Conservation (phyloP, 2,113 vertebrate species). For the Gopherus flavomarginatus region DNA sequence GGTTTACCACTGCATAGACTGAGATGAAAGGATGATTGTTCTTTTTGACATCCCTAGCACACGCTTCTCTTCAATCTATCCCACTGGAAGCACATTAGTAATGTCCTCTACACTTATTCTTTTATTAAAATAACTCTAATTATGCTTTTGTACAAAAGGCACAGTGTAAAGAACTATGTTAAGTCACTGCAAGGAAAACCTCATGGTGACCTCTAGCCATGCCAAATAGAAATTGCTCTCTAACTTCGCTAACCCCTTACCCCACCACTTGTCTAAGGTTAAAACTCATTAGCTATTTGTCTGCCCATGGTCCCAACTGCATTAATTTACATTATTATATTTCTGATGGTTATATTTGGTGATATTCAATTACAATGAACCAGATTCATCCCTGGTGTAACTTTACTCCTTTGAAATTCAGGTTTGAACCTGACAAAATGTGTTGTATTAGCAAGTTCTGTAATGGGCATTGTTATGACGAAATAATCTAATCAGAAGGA, state of each 20-base stretch:
- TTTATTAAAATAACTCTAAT: background rate
- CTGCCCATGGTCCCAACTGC: background rate
- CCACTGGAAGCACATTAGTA: background rate
- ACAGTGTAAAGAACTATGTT: background rate
- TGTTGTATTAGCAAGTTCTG: background rate
- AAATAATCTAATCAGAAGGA: background rate
- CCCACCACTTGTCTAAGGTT: slow-evolving; percentile 41
- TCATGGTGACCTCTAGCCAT: slow-evolving; percentile 23
- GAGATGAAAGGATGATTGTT: background rate
- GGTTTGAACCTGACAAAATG: background rate
- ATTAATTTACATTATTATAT: slow-evolving; percentile 18
- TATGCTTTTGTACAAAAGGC: background rate
- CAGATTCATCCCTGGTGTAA: background rate
- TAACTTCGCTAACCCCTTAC: slow-evolving; percentile 27
- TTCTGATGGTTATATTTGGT: slow-evolving; percentile 23
- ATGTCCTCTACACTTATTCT: background rate
- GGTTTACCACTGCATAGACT: background rate
- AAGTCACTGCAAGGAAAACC: background rate
- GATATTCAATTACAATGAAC: slow-evolving; percentile 9
- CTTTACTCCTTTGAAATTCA: slow-evolving; percentile 3
- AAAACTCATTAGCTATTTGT: slow-evolving; percentile 64
- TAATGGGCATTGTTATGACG: background rate
- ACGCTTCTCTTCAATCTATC: background rate
- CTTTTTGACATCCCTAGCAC: background rate
- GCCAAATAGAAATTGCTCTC: background rate